These are phyloP conservation scores for Zaprionus bogoriensis DNA, from an alignment of 2,888 invertebrate species.

Conservation along the genomic window DNA sequence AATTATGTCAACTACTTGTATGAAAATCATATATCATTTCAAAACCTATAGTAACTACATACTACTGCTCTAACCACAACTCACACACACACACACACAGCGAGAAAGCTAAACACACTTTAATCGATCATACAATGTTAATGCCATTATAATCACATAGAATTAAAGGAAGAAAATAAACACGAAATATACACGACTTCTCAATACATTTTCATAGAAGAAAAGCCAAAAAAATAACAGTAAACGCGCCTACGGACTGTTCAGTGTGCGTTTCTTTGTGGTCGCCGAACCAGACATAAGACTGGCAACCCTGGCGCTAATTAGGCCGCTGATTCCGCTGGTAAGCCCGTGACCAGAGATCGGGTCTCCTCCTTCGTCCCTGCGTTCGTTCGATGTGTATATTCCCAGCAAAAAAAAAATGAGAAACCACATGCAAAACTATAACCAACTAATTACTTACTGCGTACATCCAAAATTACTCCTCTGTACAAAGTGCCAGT, in stretches of 20 bases:
- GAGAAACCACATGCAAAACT: background rate
- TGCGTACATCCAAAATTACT: conserved; percentile 3
- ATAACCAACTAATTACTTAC: background rate
- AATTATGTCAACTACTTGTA: conserved; percentile 69
- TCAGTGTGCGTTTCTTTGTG: conserved; percentile 79
- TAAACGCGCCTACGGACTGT: conserved; percentile 74
- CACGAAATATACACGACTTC: conserved; percentile 22
- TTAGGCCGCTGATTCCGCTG: conserved; percentile 80
- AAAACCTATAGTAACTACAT: conserved; percentile 20
- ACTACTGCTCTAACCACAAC: conserved; percentile 8
- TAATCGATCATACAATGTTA: conserved; percentile 12
- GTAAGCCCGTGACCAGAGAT: conserved; percentile 71
- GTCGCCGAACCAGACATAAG: conserved; percentile 80
- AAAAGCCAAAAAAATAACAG: conserved; percentile 65
- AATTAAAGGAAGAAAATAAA: conserved; percentile 8
- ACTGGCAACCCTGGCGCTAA: conserved; percentile 79
- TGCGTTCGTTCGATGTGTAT: conserved; percentile 59
- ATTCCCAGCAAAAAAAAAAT: conserved; percentile 47
- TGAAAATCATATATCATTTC: conserved; percentile 56
- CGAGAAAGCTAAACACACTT: conserved; percentile 26
- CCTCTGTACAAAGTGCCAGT: conserved; percentile 62
- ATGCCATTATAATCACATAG: conserved; percentile 18
- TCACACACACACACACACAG: conserved; percentile 12
- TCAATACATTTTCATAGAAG: conserved; percentile 69
- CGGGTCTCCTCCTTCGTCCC: conserved; percentile 36